Conservation (phyloP, 2,113 vertebrate genomes). For the Formicarius rufipectus region DNA sequence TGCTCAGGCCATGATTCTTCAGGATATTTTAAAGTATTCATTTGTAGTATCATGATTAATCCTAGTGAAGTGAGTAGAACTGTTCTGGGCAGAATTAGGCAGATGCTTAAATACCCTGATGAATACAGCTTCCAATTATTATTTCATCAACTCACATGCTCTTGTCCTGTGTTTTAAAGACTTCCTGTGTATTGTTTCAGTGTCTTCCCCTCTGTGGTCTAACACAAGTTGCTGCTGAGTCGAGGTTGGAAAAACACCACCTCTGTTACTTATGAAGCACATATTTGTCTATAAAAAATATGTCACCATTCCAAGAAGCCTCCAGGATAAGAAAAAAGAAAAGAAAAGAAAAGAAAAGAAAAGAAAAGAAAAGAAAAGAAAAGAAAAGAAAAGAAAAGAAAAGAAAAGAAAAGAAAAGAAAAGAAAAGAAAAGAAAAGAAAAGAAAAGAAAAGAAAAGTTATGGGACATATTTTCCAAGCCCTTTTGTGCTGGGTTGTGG, state of each 20-base stretch:
- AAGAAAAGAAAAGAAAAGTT: neutral
- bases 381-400: neutral
- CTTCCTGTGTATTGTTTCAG: neutral
- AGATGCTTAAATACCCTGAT: neutral
- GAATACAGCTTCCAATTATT: conserved; percentile 5
- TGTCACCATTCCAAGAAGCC: neutral
- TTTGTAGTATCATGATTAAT: neutral
- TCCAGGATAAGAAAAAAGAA: neutral
- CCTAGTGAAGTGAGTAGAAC: neutral
- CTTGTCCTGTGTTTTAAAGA: conserved; percentile 18
- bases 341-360: neutral
- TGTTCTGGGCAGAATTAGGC: neutral
- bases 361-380: neutral
- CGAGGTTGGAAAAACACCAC: neutral
- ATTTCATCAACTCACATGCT: neutral
- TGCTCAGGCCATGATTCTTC: neutral
- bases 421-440: neutral
- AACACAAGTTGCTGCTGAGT: neutral
- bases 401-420: neutral
- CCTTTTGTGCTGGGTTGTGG: accelerated
- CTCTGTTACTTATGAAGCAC: neutral
- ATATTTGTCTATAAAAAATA: neutral
- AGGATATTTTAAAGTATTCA: neutral
- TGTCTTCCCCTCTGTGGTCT: neutral
- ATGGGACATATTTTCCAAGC: neutral